These are phyloP conservation scores for Macrotus californicus DNA, from an alignment of 2,113 vertebrate species.

Conservation along the genomic window DNA sequence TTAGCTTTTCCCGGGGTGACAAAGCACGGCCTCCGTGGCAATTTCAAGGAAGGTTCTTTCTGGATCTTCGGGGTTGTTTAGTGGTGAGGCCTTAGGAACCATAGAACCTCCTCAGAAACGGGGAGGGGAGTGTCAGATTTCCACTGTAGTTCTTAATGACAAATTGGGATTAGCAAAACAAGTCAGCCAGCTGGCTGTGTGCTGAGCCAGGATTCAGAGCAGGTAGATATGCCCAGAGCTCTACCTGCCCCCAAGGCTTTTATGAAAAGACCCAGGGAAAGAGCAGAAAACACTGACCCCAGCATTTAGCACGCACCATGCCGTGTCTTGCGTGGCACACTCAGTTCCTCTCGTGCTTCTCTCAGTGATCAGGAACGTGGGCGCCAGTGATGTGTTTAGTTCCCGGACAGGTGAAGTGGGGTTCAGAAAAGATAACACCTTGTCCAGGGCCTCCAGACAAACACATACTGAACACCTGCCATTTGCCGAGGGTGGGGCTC, in stretches of 20 bases:
- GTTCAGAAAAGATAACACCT: background rate
- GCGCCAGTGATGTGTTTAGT: background rate
- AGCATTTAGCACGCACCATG: fast-evolving
- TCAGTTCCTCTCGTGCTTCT: background rate
- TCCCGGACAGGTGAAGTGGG: background rate
- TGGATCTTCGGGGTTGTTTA: slow-evolving; percentile 56
- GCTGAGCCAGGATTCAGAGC: background rate
- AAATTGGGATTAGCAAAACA: slow-evolving; percentile 62
- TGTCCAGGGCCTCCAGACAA: background rate
- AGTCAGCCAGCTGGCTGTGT: background rate
- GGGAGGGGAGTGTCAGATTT: background rate
- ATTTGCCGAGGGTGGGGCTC: background rate
- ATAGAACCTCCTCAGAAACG: background rate
- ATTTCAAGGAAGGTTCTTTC: slow-evolving; percentile 33
- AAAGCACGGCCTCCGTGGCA: slow-evolving; percentile 65
- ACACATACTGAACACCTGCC: background rate
- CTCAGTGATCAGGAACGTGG: fast-evolving
- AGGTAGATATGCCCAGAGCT: background rate
- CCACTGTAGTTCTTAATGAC: slow-evolving; percentile 56
- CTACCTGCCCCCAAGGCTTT: fast-evolving
- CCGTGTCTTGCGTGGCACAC: fast-evolving
- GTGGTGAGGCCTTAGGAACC: slow-evolving; percentile 68
- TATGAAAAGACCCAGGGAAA: background rate
- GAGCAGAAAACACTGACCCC: background rate
- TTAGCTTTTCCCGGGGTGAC: slow-evolving; percentile 75